Evolutionary conservation across 2,888 invertebrate species (phyloP), one percentile per base, ranked within the genome.

Genomic region (Drosophila birchii): DNA sequence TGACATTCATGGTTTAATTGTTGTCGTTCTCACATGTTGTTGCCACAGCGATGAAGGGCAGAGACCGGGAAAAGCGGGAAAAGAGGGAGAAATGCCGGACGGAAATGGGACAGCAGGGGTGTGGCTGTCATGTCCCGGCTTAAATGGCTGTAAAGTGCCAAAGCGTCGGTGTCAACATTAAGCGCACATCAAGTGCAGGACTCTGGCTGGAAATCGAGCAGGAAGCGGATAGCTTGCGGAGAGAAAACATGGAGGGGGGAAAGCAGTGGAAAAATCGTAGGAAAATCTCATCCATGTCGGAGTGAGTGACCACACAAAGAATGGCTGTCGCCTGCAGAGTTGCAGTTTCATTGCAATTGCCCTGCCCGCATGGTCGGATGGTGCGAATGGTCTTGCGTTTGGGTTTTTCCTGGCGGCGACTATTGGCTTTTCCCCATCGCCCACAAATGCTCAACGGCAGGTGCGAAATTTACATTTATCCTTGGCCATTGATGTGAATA

Each of bases 131-230:
- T 53, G 62, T 62, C 57, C 60, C 23, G 56, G 75, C 56, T 75
- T 71, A 68, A 70, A 67, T 78, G 68, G 62, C 60, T 66, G 72
- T 71, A 70, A 86, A 86, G 71, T 72, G 79, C 49, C 70, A 76
- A 78, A 81, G 87, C 79, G 82, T 76, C 69, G 78, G 60, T 75
- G 76, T 78, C 80, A 80, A 80, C 86, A 86, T 73, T 86, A 88
- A 82, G 69, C 68, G 78, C 73, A 74, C 83, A 80, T 80, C 86
- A 79, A 86, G 70, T 78, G 80, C 72, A 71, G 68, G 51, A 53
- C 71, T 69, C 44, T 6, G 16, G 3, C 11, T 57, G 45, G 60
- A 23, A 45, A 61, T 66, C 47, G 58, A 45, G 54, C 45, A 61
- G 71, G 45, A 73, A 41, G 53, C 54, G 64, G 36, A 51, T 41